Evolutionary conservation across 2,113 vertebrate species (phyloP).

Genomic region (Archilochus colubris): DNA sequence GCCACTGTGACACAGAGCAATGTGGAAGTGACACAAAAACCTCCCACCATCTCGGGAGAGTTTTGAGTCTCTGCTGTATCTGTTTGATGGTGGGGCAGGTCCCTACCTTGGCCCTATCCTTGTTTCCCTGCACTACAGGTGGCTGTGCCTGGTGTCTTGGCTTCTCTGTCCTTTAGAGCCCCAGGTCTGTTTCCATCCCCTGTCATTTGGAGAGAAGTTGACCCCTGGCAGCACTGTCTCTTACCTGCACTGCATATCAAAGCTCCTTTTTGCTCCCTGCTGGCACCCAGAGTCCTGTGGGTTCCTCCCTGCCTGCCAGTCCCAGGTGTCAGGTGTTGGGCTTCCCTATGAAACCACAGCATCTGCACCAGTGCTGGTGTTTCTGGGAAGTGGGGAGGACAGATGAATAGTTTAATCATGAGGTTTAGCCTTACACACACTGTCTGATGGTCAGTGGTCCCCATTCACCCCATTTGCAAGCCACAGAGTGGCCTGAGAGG

Average conservation of each 20-base stretch:
- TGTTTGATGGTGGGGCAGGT: rapidly evolving
- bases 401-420: neutral
- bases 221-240: neutral
- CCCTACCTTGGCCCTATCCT: rapidly evolving
- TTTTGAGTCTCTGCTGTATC: neutral
- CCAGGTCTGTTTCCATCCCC: rapidly evolving
- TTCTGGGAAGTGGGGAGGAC: neutral
- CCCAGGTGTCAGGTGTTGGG: too few species aligned
- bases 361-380: neutral
- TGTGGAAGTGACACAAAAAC: neutral
- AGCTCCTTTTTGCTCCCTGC: rapidly evolving
- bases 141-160: neutral
- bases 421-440: neutral
- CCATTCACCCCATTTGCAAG: rapidly evolving
- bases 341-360: neutral
- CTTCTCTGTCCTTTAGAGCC: rapidly evolving
- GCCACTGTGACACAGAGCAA: too few species aligned
- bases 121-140: neutral
- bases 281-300: rapidly evolving
- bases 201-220: neutral
- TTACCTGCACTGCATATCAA: rapidly evolving
- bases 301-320: too few species aligned
- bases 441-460: neutral
- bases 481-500: rapidly evolving
- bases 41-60: rapidly evolving